phyloP scores from a whole-genome alignment of 2,888 invertebrate species.

The Dysmachus trigonus region DNA sequence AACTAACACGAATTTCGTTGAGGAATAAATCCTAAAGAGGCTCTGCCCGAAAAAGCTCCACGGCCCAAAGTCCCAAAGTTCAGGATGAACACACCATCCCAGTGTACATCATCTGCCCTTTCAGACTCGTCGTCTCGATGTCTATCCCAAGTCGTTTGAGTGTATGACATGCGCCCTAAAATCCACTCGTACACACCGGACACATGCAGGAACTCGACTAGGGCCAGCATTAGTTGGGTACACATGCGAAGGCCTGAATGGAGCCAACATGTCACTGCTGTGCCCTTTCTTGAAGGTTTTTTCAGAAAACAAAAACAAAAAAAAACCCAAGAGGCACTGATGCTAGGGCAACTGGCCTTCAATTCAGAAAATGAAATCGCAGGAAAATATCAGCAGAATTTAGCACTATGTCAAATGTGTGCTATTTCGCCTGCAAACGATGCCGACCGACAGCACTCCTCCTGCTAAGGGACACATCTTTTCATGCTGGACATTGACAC shows the following conservation, averaged over 20 bases:
- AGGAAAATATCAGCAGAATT: constrained; percentile 32
- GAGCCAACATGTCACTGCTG: not conserved
- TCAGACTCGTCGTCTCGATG: not conserved
- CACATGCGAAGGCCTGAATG: not conserved
- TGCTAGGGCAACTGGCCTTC: not conserved
- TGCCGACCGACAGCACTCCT: not conserved
- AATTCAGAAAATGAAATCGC: constrained; percentile 2
- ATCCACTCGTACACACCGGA: not conserved
- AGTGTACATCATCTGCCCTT: not conserved
- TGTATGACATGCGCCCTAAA: constrained; percentile 6
- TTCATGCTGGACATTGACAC: not conserved
- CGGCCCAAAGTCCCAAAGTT: constrained; percentile 13
- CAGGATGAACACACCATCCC: not conserved
- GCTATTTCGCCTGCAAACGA: constrained; percentile 4
- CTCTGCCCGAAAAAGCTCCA: constrained; percentile 12
- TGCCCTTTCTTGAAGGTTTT: not conserved
- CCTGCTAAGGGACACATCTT: not conserved
- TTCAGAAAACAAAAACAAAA: not conserved
- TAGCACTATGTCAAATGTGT: constrained; percentile 25
- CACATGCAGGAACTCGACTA: not conserved
- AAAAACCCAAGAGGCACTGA: not conserved
- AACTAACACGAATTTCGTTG: constrained; percentile 30
- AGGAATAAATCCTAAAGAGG: constrained; percentile 22
- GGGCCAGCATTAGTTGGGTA: not conserved
- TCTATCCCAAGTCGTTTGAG: not conserved